phyloP scores from a whole-genome alignment of 37 sponge, comb jelly and placozoan species.

The Diacarnus erythraeanus region DNA sequence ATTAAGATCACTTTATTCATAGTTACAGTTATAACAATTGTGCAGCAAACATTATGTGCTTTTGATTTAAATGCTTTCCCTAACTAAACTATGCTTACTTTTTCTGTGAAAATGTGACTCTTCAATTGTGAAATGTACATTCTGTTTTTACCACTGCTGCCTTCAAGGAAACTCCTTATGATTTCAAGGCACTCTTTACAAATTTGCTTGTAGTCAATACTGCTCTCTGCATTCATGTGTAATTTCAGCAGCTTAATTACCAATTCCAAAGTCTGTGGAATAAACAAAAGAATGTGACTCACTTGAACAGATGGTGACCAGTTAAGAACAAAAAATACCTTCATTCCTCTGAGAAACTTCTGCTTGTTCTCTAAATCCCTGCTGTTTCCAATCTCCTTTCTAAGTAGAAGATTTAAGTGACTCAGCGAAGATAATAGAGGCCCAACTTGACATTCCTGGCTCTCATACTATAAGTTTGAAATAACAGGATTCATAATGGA shows the following conservation, averaged over 20 bases:
- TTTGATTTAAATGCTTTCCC: too few species aligned
- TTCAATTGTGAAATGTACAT: conserved; percentile 68
- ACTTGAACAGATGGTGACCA: too few species aligned
- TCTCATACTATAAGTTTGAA: too few species aligned
- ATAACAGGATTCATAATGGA: too few species aligned
- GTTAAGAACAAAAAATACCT: too few species aligned
- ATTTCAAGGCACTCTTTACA: conserved; percentile 38
- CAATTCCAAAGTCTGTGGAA: neutral
- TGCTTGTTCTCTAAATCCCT: neutral
- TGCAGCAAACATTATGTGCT: too few species aligned
- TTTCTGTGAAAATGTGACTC: conserved; percentile 27
- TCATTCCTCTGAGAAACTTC: neutral
- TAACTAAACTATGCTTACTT: too few species aligned
- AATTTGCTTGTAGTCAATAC: conserved; percentile 29
- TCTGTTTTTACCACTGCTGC: conserved; percentile 77
- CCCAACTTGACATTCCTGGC: neutral
- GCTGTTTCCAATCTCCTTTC: neutral
- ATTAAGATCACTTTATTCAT: too few species aligned
- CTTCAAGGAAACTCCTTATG: conserved; percentile 31
- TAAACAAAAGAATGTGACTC: too few species aligned
- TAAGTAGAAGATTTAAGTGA: neutral
- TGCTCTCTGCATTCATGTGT: neutral
- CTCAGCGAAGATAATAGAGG: neutral
- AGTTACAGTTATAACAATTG: too few species aligned
- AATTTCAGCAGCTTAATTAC: neutral